Conservation (phyloP, 2,888 invertebrate genomes). For the Cylloceria caligata region DNA sequence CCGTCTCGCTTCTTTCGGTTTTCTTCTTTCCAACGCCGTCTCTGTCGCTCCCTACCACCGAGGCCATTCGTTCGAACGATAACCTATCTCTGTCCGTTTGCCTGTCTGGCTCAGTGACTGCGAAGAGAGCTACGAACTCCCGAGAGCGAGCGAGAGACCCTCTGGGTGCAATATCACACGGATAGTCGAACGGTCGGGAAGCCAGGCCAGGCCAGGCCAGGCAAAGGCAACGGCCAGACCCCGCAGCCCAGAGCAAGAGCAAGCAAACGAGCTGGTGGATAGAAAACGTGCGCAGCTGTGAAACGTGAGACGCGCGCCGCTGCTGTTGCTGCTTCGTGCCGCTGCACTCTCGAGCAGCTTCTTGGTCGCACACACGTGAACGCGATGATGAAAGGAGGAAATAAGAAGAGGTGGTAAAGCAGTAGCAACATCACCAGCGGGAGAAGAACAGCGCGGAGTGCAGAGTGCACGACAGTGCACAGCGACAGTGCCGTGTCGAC, state of each 20-base stretch:
- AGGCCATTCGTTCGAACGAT: slow-evolving; percentile 41
- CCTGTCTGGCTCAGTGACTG: slow-evolving; percentile 48
- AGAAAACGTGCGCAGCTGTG: slow-evolving; percentile 73
- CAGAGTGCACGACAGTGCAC: slow-evolving; percentile 54
- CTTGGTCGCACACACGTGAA: slow-evolving; percentile 32
- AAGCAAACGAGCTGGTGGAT: slow-evolving; percentile 7
- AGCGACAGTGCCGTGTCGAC: slow-evolving; percentile 63
- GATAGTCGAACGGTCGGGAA: slow-evolving; percentile 13
- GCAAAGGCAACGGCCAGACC: background rate
- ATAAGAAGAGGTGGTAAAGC: background rate
- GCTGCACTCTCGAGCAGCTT: slow-evolving; percentile 65
- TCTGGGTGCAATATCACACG: slow-evolving; percentile 40
- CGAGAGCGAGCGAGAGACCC: slow-evolving; percentile 23
- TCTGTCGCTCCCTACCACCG: slow-evolving; percentile 23
- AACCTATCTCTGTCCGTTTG: slow-evolving; percentile 49
- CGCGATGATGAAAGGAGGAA: slow-evolving; percentile 22
- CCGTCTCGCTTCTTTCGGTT: background rate
- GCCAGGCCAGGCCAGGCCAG: background rate
- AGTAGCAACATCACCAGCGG: background rate
- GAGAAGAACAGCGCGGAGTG: slow-evolving; percentile 56
- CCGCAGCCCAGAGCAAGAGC: background rate
- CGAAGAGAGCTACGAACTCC: slow-evolving; percentile 57
- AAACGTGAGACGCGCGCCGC: slow-evolving; percentile 73
- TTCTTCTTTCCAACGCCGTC: slow-evolving; percentile 26
- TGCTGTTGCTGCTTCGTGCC: slow-evolving; percentile 50